A percentile compares a stretch with the other conserved stretches of the same genome.
phyloP scores from a whole-genome alignment of 2,888 invertebrate species.

The Operophtera brumata region DNA sequence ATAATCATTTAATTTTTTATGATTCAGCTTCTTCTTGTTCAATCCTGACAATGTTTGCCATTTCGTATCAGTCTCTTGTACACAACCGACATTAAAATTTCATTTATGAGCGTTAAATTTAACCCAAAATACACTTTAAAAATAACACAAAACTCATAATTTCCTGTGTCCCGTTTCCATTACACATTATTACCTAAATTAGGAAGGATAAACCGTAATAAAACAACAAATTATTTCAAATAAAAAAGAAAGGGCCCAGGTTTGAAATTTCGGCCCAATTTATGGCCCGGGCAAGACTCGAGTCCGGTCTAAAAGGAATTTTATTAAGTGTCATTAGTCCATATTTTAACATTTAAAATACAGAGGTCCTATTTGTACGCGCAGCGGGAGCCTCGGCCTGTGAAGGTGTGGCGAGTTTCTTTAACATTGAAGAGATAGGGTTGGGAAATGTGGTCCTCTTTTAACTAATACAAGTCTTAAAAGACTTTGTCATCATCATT shows the following conservation, averaged over 20 bases:
- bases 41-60: too few species aligned
- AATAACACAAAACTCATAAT: slow-evolving; percentile 27
- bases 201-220: slow-evolving; percentile 38
- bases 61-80: neutral
- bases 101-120: slow-evolving; percentile 2
- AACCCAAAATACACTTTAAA: slow-evolving; percentile 13
- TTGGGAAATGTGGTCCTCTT: slow-evolving; percentile 13
- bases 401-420: slow-evolving; percentile 29
- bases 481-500: too few species aligned
- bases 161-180: slow-evolving; percentile 27
- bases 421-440: slow-evolving; percentile 22
- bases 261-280: slow-evolving; percentile 46
- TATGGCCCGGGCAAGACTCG: slow-evolving; percentile 42
- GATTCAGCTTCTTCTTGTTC: too few species aligned
- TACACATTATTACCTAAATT: slow-evolving; percentile 34
- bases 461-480: too few species aligned
- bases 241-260: slow-evolving; percentile 40
- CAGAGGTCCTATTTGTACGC: slow-evolving; percentile 50
- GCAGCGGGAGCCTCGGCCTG: slow-evolving; percentile 51
- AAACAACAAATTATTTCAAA: slow-evolving; percentile 46
- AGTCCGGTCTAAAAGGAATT: slow-evolving; percentile 57
- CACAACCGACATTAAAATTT: slow-evolving; percentile 5
- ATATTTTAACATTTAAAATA: slow-evolving; percentile 63
- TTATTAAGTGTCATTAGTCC: slow-evolving; percentile 72
- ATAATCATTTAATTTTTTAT: too few species aligned